These are phyloP conservation scores for Hyaena hyaena DNA, from an alignment of 2,113 vertebrate genomes.

Conservation along the genomic window DNA sequence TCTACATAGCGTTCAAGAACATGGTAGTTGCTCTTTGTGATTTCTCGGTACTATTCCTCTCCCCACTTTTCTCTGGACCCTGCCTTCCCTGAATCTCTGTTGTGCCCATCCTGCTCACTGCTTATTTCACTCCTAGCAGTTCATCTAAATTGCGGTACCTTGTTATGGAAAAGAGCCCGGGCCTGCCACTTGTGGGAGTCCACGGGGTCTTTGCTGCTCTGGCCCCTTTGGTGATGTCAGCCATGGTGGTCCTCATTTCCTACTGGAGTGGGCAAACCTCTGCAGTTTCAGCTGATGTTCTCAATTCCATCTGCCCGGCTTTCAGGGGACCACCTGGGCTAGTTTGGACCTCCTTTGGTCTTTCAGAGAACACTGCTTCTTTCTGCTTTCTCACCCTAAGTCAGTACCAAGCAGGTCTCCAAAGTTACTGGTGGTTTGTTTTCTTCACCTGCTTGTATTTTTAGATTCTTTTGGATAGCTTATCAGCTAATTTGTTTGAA, in stretches of 20 bases:
- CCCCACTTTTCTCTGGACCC: background rate
- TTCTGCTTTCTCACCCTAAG: background rate
- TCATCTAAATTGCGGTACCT: background rate
- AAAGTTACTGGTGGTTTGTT: background rate
- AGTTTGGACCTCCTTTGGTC: background rate
- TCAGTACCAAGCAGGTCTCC: background rate
- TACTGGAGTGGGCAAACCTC: background rate
- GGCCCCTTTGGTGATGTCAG: background rate
- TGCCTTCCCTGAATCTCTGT: background rate
- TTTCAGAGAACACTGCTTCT: background rate
- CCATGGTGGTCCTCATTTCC: background rate
- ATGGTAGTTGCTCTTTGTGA: background rate
- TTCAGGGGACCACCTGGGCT: background rate
- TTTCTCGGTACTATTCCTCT: slow-evolving; percentile 6
- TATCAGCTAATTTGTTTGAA: slow-evolving; percentile 16
- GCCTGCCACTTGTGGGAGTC: background rate
- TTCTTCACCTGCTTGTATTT: background rate
- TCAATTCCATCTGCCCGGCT: background rate
- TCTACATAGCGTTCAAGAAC: background rate
- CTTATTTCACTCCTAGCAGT: background rate
- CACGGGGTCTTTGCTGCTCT: background rate
- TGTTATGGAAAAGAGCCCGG: background rate
- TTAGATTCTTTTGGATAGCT: background rate
- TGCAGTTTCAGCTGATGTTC: background rate
- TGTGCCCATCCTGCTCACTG: background rate